Base-by-base conservation (phyloP, 2,113 vertebrate genomes). In the Mobula hypostoma region DNA sequence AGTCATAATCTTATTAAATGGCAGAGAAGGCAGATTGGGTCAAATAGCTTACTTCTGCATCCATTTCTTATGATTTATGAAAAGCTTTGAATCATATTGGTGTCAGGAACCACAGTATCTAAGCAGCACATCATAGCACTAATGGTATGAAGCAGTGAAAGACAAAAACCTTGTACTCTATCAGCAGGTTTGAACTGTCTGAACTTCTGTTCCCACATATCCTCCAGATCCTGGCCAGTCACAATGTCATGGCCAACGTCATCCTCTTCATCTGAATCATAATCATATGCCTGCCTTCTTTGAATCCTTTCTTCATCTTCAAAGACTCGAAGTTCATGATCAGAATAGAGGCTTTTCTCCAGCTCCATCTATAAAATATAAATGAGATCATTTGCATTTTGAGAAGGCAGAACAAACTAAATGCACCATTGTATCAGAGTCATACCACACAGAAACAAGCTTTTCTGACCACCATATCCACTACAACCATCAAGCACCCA, bases 201-300 rank as follows among this genome's bases (percentile, higher is more conserved):
- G 1, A 98, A 94, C 11, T 96, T 98, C 96, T 99, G 98, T 8
- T 99, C 99, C 98, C 98, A 99, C 2, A 94, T 87, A 2, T 99
- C 99, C 95, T 99, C 99, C 95, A 98, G 94, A 95, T 99, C 99
- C 78, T 98, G 98, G 7, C 95, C 95, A 94, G 98, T 96, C 61
- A 98, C 87, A 4, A 98, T 97, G 0, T 96, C 95, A 94, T 97
- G 96, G 2, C 95, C 95, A 0, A 0, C 85, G 0, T 72, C 95
- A 0, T 96, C 96, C 0, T 96, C 96, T 32, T 97, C 97, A 3
- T 98, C 98, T 0, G 97, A 97, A 94, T 98, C 96, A 0, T 97
- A 96, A 2, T 80, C 61, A 0, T 96, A 96, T 0, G 97, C 95
- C 96, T 97, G 98, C 94, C 95, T 98, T 15, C 95, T 97, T 24